phyloP scores from a whole-genome alignment of 2,797 vertebrate species.

The Microhierax caerulescens region DNA sequence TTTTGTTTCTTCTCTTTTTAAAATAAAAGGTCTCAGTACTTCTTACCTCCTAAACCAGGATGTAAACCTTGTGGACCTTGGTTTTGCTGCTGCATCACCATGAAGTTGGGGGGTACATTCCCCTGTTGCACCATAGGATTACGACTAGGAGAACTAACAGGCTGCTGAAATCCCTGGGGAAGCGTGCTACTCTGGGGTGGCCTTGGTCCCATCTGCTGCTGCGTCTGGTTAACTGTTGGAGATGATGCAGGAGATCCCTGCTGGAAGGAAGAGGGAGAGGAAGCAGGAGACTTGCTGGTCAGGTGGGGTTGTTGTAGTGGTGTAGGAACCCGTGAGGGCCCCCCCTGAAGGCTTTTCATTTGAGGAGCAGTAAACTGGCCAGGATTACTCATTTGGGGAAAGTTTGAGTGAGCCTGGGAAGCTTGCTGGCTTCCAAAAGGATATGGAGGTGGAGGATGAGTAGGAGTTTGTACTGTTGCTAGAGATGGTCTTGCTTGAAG shows the following conservation, averaged over 20 bases:
- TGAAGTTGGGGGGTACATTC: constrained; percentile 90
- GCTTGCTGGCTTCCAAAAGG: constrained; percentile 98
- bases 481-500: constrained; percentile 89
- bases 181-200: constrained; percentile 83
- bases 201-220: constrained; percentile 88
- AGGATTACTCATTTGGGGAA: constrained; percentile 85
- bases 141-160: constrained; percentile 92
- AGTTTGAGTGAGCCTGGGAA: constrained; percentile 90
- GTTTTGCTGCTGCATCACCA: constrained; percentile 94
- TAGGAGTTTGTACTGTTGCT: constrained; percentile 92
- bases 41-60: constrained; percentile 85
- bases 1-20: background rate
- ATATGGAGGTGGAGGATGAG: constrained; percentile 96
- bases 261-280: constrained; percentile 96
- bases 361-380: constrained; percentile 94
- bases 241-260: constrained; percentile 94
- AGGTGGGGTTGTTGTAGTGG: constrained; percentile 90
- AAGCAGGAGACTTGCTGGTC: constrained; percentile 94
- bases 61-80: constrained; percentile 91
- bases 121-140: constrained; percentile 88
- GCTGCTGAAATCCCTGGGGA: constrained; percentile 93
- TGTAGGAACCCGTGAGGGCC: constrained; percentile 87
- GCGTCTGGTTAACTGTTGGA: constrained; percentile 90
- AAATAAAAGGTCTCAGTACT: constrained; percentile 16
- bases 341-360: constrained; percentile 91